Evolutionary conservation across 1,140 invertebrate genomes (phyloP).

Genomic region (Vanessa tameamea): DNA sequence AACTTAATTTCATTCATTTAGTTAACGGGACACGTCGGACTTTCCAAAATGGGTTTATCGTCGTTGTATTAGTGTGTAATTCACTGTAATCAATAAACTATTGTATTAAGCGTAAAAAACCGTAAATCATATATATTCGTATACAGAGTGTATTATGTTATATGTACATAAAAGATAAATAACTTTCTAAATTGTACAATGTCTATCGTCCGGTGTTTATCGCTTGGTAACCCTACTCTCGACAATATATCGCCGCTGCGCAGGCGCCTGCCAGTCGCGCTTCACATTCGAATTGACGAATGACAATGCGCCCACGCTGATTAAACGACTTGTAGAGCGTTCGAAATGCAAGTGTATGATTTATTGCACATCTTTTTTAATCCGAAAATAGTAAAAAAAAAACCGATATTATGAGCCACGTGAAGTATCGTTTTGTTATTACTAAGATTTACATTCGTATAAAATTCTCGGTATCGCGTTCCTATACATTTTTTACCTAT

Average conservation of each 20-base stretch:
- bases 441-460: slow-evolving; percentile 16
- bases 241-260: slow-evolving; percentile 49
- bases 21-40: no score
- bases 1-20: no score
- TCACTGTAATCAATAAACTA: no score
- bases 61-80: no score
- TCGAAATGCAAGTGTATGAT: slow-evolving; percentile 37
- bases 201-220: not conserved
- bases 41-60: no score
- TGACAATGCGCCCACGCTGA: slow-evolving; percentile 43
- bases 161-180: not conserved
- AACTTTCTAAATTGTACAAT: not conserved
- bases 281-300: slow-evolving; percentile 41
- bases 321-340: slow-evolving; percentile 33
- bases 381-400: slow-evolving; percentile 29
- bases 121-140: no score
- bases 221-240: slow-evolving; percentile 12
- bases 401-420: not conserved
- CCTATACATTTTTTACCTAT: not conserved
- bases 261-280: slow-evolving; percentile 56
- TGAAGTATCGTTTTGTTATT: slow-evolving; percentile 21
- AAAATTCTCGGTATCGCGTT: not conserved
- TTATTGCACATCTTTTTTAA: slow-evolving; percentile 34
- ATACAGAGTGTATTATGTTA: not conserved
- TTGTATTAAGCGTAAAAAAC: no score